Evolutionary conservation across 2,113 vertebrate species (phyloP).

Genomic region (Chlorodrepanis virens): DNA sequence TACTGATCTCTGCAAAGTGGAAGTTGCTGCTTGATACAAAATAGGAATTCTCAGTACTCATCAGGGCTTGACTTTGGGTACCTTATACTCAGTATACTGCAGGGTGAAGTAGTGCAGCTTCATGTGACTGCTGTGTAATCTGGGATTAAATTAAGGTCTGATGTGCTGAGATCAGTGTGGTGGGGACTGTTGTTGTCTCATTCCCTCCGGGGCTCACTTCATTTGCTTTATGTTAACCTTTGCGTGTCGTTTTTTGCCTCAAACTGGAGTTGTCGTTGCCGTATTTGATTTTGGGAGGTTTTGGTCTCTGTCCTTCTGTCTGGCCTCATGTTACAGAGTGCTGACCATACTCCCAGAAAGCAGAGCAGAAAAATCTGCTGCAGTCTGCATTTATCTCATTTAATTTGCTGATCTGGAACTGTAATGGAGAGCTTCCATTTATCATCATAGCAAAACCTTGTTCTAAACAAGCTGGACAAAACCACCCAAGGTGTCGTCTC

Average conservation of each 20-base stretch:
- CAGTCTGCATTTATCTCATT: not conserved
- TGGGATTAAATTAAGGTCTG: not conserved
- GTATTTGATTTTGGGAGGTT: not conserved
- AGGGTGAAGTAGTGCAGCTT: not conserved
- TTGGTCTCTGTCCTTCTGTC: not conserved
- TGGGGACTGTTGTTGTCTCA: not conserved
- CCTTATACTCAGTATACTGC: accelerated
- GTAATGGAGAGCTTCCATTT: not conserved
- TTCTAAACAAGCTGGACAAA: not conserved
- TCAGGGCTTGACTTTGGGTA: not conserved
- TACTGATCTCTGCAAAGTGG: not conserved
- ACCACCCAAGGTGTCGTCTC: not conserved
- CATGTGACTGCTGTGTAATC: not conserved
- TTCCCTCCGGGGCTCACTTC: not conserved
- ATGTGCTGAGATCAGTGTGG: not conserved
- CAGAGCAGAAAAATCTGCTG: not conserved
- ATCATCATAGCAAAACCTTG: not conserved
- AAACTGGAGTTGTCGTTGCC: not conserved
- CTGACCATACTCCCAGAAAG: not conserved
- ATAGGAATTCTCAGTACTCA: not conserved
- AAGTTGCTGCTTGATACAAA: not conserved
- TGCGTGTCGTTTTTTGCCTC: not conserved
- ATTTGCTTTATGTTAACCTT: not conserved
- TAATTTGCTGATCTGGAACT: not conserved
- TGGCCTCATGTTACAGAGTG: not conserved